Evolutionary conservation across 2,888 invertebrate species (phyloP), one percentile per base, ranked within the genome.

Genomic region (Crepidodera aurea): DNA sequence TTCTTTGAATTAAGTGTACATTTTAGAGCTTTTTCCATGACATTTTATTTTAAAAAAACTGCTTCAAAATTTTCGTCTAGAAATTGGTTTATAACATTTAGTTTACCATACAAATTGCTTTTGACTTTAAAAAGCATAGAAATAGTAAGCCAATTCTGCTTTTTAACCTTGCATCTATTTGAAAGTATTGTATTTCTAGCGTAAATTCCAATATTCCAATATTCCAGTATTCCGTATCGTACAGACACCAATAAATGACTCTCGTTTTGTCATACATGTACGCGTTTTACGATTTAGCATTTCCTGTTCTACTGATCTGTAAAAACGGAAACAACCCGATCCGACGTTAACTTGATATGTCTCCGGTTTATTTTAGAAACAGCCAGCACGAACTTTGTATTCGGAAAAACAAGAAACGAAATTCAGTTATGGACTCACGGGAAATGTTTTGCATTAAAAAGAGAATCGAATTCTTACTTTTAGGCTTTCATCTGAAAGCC

Each of bases 371-470:
- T 54, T 54, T 32, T 42, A 42, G 42, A 42, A 51, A 51, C 34
- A 19, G 29, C n/a, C 16, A 18, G 12, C 7, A 7, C 29, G 42
- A 54, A 29, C 29, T 54, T 12, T 37, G 51, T 51, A 34, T 58
- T 19, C 5, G 18, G 50, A 32, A 58, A 51, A 58, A 58, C 51
- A 51, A 32, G 27, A 46, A 32, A 27, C 22, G 19, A 51, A 51
- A 58, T 40, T 51, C 58, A 51, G 58, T 60, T 48, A 46, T 39
- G 37, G 27, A 60, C 44, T 60, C 39, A 29, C 34, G 44, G 39
- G 25, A 48, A 54, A 48, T 53, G 60, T 60, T 60, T 54, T 54
- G 60, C 60, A 60, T 60, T 48, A 48, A 29, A 60, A n/a, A n/a
- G n/a, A n/a, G n/a, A n/a, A n/a, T n/a, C n/a, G 27, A 27, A 18